Evolutionary conservation across 2,888 invertebrate genomes (phyloP), one percentile per base, ranked within the genome.

Genomic region (Ceramica pisi): DNA sequence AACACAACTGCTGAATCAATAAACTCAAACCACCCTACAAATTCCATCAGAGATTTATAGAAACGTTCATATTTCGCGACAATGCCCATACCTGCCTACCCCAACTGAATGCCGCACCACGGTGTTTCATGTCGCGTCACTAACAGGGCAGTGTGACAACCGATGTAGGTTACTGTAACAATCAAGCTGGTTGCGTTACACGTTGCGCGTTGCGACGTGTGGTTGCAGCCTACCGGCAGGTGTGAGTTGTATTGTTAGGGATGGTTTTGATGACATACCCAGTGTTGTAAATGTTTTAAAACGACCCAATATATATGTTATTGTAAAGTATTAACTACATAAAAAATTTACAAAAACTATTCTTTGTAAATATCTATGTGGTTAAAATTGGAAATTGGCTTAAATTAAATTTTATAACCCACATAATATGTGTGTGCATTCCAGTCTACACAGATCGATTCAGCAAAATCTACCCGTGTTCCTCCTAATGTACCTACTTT

Each of bases 131-230:
- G 48, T 10, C 79, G 23, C 80, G 80, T 73, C 61, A 53, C 38
- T 14, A 51, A 23, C 69, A 55, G 83, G 83, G 66, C 81, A 83
- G 64, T 75, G 64, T 75, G 80, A 26, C 80, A 16, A 12, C 38
- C 51, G 5, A 81, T 80, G 44, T 75, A 55, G 81, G 81, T 83
- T 75, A 81, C 67, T 80, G 71, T 80, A 66, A 66, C 80, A 59
- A 46, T 26, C 35, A 14, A 9, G 23, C 7, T 53, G 21, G 69
- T 56, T 60, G 4, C 56, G 16, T 21, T 59, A 41, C 55, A 21
- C 38, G 71, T 53, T 46, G 9, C 50, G 19, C n/a, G 48, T 55
- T 26, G 60, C 46, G 31, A 63, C 16, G 46, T 66, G 60, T 66
- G 41, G 38, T 46, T 70, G 16, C 44, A 14, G 10, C 4, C 50